Conservation (phyloP, 1,140 invertebrate genomes). For the Sarcophaga peregrina region DNA sequence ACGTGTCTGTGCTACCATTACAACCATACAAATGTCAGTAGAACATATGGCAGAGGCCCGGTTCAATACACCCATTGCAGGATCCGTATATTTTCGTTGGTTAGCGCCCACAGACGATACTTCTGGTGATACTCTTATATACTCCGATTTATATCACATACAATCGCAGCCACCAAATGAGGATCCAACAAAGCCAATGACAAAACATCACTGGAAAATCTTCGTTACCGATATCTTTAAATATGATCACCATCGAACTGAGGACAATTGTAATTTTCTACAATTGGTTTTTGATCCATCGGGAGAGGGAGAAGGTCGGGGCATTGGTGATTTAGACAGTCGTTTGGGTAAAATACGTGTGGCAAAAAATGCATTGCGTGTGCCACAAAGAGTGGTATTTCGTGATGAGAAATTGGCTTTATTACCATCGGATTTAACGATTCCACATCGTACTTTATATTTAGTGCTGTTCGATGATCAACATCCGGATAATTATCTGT, state of each 20-base stretch:
- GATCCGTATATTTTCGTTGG: constrained; percentile 86
- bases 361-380: constrained; percentile 70
- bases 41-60: constrained; percentile 85
- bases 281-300: constrained; percentile 88
- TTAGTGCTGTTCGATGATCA: constrained; percentile 85
- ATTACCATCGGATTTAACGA: constrained; percentile 76
- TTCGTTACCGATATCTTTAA: constrained; percentile 91
- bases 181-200: constrained; percentile 69
- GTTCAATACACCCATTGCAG: constrained; percentile 83
- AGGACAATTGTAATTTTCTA: constrained; percentile 83
- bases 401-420: constrained; percentile 75
- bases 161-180: constrained; percentile 59
- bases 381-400: constrained; percentile 71
- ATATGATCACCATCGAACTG: constrained; percentile 75
- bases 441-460: constrained; percentile 80
- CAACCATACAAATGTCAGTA: constrained; percentile 75
- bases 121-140: constrained; percentile 80
- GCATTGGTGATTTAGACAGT: constrained; percentile 83
- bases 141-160: constrained; percentile 77
- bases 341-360: constrained; percentile 82
- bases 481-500: constrained; percentile 81
- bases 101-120: constrained; percentile 74
- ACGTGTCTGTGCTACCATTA: constrained; percentile 78
- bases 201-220: constrained; percentile 88
- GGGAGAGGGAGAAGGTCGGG: constrained; percentile 74